Percentiles rank a stretch among this genome's conserved stretches.
phyloP scores from a whole-genome alignment of 2,888 invertebrate species.

The Desoria tigrina region DNA sequence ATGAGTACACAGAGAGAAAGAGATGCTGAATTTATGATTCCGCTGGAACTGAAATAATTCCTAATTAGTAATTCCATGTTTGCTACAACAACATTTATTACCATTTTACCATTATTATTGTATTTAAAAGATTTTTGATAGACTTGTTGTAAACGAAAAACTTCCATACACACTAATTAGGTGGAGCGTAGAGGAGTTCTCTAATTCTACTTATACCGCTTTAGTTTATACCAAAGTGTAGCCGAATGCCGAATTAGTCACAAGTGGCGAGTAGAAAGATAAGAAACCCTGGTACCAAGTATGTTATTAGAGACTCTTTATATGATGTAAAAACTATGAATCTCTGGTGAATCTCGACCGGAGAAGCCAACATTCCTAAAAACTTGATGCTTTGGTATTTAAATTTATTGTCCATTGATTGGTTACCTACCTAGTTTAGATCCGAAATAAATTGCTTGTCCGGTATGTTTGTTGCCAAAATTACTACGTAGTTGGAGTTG shows the following conservation, averaged over 20 bases:
- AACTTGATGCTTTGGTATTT: constrained; percentile 5
- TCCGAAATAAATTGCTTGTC: not conserved
- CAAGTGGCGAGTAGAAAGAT: too few relatives aligned
- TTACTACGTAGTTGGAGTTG: not conserved
- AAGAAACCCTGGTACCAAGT: too few relatives aligned
- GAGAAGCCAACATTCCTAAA: constrained; percentile 1
- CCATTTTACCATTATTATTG: constrained; percentile 1
- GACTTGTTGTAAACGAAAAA: too few relatives aligned
- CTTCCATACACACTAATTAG: too few relatives aligned
- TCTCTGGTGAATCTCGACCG: constrained; percentile 4
- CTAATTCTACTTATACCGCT: too few relatives aligned
- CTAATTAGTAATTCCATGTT: not conserved
- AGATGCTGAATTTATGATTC: too few relatives aligned
- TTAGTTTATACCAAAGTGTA: too few relatives aligned
- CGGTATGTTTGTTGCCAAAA: not conserved
- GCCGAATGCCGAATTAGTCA: too few relatives aligned
- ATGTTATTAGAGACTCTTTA: not conserved
- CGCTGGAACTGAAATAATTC: too few relatives aligned
- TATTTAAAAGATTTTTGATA: not conserved
- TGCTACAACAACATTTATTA: constrained; percentile 7
- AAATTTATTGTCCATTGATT: not conserved
- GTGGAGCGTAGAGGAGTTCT: too few relatives aligned
- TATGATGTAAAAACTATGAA: not conserved
- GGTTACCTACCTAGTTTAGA: not conserved
- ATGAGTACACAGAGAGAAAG: too few relatives aligned